Evolutionary conservation across 2,113 vertebrate species (phyloP).

Genomic region (Ailurus styani): DNA sequence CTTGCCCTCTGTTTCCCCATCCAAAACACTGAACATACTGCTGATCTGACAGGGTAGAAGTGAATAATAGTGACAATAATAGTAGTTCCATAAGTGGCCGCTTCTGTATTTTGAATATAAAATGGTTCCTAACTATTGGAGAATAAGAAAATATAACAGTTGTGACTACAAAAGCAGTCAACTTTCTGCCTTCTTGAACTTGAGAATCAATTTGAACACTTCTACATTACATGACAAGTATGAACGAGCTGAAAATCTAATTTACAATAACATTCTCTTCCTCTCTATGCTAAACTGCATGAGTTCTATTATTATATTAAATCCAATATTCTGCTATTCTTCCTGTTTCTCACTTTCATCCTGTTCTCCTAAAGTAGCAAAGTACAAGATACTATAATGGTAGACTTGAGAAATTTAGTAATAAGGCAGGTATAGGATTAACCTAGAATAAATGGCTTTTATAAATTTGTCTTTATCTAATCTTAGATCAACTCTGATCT

Average conservation of each 20-base stretch:
- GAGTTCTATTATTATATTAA: not conserved
- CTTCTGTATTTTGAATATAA: not conserved
- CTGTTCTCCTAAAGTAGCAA: not conserved
- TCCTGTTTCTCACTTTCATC: not conserved
- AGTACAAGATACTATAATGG: constrained; percentile 1
- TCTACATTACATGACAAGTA: not conserved
- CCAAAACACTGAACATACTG: not conserved
- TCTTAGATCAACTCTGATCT: not conserved
- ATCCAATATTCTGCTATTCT: not conserved
- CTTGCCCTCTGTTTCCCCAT: not conserved
- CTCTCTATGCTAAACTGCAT: not conserved
- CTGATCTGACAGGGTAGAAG: not conserved
- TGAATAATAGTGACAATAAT: not conserved
- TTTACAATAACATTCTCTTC: constrained; percentile 14
- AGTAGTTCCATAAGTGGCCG: not conserved
- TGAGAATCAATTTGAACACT: not conserved
- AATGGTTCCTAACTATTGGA: not conserved
- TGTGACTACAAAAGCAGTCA: not conserved
- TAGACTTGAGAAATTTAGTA: not conserved
- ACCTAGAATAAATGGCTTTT: not conserved
- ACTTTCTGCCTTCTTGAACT: not conserved
- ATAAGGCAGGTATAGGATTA: not conserved
- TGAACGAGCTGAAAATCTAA: constrained; percentile 25
- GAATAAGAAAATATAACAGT: not conserved
- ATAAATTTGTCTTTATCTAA: not conserved